phyloP scores from a whole-genome alignment of 2,113 vertebrate species.

The Malaclemys terrapin region DNA sequence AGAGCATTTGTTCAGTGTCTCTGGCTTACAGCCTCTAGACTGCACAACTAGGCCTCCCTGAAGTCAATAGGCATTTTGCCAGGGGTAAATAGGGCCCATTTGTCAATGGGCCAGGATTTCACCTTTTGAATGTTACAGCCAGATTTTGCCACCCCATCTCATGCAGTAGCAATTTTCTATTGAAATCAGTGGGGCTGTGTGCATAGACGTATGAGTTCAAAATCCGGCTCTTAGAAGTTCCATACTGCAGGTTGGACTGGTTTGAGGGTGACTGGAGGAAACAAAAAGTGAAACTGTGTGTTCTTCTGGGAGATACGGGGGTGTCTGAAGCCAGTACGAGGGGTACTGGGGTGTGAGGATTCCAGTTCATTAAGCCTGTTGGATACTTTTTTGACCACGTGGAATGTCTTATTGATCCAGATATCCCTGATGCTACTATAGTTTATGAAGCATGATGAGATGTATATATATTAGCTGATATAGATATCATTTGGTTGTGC shows the following conservation, averaged over 20 bases:
- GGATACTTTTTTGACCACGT: background rate
- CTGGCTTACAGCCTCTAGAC: background rate
- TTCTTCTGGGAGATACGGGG: rapidly evolving
- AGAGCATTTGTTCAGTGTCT: background rate
- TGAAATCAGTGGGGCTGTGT: background rate
- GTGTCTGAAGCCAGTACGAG: rapidly evolving
- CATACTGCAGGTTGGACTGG: background rate
- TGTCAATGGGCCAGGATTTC: background rate
- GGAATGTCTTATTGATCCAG: background rate
- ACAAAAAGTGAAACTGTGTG: background rate
- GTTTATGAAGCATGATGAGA: background rate
- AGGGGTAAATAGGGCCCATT: background rate
- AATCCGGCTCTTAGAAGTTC: background rate
- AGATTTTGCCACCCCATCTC: background rate
- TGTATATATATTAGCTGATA: background rate
- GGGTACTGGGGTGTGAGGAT: background rate
- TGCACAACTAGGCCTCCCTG: rapidly evolving
- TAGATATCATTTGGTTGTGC: background rate
- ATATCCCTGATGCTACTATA: background rate
- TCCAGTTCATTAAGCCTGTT: background rate
- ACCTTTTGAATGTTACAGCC: background rate
- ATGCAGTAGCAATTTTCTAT: background rate
- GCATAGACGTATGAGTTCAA: background rate
- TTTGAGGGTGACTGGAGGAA: too few species aligned
- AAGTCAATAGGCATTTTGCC: background rate